Percentiles rank a stretch among this genome's conserved stretches.
phyloP scores from a whole-genome alignment of 2,888 invertebrate species.

The Nasonovia ribisnigri region DNA sequence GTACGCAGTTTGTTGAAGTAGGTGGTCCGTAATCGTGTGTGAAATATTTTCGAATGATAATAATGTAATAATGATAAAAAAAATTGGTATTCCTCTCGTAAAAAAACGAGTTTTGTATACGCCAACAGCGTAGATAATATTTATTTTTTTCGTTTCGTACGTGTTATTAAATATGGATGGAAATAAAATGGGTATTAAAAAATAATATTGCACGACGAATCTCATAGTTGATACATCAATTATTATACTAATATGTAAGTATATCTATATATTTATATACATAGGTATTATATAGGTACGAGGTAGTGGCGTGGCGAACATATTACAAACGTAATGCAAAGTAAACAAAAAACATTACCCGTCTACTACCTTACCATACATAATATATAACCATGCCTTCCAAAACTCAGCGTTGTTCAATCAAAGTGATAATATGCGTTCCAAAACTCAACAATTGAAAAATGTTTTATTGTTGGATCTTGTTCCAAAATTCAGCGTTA shows the following conservation, averaged over 20 bases:
- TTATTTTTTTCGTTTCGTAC: neutral
- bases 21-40: conserved; percentile 45
- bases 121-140: neutral
- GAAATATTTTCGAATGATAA: conserved; percentile 35
- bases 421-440: no score
- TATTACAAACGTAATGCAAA: no score
- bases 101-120: neutral
- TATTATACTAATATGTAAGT: neutral
- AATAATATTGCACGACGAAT: conserved; percentile 7
- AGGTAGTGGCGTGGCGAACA: no score
- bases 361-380: no score
- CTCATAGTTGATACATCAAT: neutral
- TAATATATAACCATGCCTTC: no score
- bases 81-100: neutral
- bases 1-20: neutral
- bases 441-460: no score
- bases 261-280: no score
- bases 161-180: neutral
- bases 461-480: no score
- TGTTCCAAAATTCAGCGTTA: no score
- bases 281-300: no score
- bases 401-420: no score
- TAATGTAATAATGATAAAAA: neutral
- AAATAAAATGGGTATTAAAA: neutral
- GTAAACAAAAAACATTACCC: no score